A percentile compares a stretch with the other conserved stretches of the same genome.
Evolutionary conservation across 2,113 vertebrate species (phyloP).

Genomic region (Pelusios castaneus): DNA sequence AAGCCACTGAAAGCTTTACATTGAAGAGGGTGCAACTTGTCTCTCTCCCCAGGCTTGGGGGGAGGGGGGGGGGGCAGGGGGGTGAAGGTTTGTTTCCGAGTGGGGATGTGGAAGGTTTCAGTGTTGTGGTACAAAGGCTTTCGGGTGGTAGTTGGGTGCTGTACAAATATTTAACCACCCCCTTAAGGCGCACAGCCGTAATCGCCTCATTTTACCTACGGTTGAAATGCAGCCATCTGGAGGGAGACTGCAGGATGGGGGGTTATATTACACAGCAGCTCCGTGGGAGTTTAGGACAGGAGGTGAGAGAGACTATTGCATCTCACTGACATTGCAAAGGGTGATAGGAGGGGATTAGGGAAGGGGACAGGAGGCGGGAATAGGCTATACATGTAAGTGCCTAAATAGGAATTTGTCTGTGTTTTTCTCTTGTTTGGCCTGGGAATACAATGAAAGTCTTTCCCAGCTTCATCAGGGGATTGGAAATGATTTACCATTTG

Average conservation of each 20-base stretch:
- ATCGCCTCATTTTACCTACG: neutral
- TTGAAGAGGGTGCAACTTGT: rapidly evolving
- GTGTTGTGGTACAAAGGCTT: no score
- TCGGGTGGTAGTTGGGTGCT: neutral
- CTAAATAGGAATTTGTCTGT: neutral
- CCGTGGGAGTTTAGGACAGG: neutral
- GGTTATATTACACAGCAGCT: neutral
- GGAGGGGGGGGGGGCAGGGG: neutral
- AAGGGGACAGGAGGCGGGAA: no score
- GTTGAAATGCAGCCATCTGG: neutral
- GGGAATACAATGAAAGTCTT: neutral
- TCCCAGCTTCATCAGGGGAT: neutral
- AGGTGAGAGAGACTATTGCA: neutral
- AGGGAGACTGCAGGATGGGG: neutral
- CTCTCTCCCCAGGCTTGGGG: neutral
- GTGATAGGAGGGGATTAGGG: neutral
- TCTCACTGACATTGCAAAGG: neutral
- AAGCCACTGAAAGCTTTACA: rapidly evolving
- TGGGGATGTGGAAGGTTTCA: no score
- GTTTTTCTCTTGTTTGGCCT: neutral
- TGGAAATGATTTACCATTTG: neutral
- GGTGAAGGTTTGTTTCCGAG: neutral
- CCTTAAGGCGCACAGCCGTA: neutral
- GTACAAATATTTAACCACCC: neutral
- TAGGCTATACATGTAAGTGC: neutral